phyloP scores from a whole-genome alignment of 92 coral and sea anemone species.

The Palythoa caribaeorum region DNA sequence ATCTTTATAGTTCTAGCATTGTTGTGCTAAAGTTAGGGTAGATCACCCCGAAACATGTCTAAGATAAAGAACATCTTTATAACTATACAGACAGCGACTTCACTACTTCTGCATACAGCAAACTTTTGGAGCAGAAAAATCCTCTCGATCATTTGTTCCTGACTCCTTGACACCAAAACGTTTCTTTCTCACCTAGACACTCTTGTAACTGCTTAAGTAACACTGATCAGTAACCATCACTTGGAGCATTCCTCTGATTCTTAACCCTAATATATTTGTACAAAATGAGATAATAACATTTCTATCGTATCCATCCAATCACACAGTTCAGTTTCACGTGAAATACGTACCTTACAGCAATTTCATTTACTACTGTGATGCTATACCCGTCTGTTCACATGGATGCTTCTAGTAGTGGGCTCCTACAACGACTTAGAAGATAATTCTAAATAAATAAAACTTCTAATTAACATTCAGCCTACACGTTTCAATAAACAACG shows the following conservation, averaged over 20 bases:
- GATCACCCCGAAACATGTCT: not conserved
- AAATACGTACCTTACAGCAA: not conserved
- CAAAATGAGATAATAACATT: not conserved
- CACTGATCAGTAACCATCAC: not conserved
- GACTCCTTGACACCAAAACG: no score
- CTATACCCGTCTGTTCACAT: not conserved
- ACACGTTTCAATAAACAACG: slow-evolving; percentile 18
- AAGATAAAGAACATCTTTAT: not conserved
- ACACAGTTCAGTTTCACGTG: not conserved
- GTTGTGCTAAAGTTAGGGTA: no score
- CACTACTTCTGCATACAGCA: not conserved
- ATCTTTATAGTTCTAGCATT: no score
- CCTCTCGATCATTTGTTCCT: not conserved
- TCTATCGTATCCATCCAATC: not conserved
- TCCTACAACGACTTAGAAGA: not conserved
- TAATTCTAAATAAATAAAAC: not conserved
- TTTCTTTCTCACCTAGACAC: no score
- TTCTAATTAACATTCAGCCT: not conserved
- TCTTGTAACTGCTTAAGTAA: no score
- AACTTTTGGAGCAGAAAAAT: not conserved
- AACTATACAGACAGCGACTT: not conserved
- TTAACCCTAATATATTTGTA: not conserved
- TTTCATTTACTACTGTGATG: not conserved
- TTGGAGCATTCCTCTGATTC: not conserved
- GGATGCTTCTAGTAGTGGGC: slow-evolving; percentile 1